A percentile compares a stretch with the other conserved stretches of the same genome.
Evolutionary conservation across 1,140 invertebrate genomes (phyloP).

Genomic region (Panagrolaimus sp.): DNA sequence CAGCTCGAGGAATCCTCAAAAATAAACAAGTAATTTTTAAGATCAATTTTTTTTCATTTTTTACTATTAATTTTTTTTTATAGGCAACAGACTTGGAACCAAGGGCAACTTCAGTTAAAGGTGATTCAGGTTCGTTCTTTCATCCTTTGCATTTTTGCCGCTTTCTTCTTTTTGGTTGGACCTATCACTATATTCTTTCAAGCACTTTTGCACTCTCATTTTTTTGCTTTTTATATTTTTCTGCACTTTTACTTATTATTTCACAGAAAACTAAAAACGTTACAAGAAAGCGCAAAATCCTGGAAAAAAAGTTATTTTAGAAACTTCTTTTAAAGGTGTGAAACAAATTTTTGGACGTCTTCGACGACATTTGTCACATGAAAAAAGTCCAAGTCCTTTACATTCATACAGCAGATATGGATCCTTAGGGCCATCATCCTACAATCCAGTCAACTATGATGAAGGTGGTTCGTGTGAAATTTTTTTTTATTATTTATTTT

Average conservation of each 20-base stretch:
- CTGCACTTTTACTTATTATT: too few relatives aligned
- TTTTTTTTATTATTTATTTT: conserved; percentile 12
- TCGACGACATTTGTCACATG: conserved; percentile 33
- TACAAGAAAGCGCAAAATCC: too few relatives aligned
- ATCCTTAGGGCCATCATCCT: not conserved
- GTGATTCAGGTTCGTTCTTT: not conserved
- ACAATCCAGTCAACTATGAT: conserved; percentile 7
- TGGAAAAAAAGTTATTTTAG: not conserved
- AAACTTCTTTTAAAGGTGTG: conserved; percentile 14
- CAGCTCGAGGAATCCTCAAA: conserved; percentile 52
- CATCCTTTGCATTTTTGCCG: not conserved
- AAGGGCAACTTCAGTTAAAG: conserved; percentile 21
- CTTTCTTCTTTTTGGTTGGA: too few relatives aligned
- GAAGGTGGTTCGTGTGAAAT: conserved; percentile 9
- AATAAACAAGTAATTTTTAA: conserved; percentile 51
- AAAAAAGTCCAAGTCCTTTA: not conserved
- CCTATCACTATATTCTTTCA: too few relatives aligned
- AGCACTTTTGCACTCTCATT: not conserved
- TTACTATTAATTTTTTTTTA: not conserved
- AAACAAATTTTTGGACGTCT: conserved; percentile 41
- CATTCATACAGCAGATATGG: too few relatives aligned
- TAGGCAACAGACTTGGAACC: conserved; percentile 47
- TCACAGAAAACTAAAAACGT: too few relatives aligned
- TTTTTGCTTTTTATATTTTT: conserved; percentile 7
- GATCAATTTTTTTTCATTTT: not conserved